Conservation (phyloP, 2,888 invertebrate species). For the Macaria notata region DNA sequence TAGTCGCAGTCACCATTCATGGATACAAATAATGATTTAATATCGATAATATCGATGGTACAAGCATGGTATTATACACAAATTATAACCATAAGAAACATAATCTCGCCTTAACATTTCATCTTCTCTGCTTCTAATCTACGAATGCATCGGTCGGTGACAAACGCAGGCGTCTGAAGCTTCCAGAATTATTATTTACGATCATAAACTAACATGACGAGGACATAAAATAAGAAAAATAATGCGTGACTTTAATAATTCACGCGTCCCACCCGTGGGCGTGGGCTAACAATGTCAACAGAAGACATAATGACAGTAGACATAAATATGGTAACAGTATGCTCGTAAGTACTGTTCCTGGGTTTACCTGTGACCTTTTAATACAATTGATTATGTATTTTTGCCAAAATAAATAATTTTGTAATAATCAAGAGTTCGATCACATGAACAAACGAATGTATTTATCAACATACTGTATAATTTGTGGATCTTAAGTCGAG, state of each 20-base stretch:
- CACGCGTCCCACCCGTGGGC: conserved; percentile 34
- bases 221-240: conserved; percentile 56
- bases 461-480: too few relatives aligned
- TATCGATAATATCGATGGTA: too few relatives aligned
- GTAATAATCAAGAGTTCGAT: too few relatives aligned
- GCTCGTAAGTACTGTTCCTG: not conserved
- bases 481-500: too few relatives aligned
- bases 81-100: too few relatives aligned
- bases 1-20: too few relatives aligned
- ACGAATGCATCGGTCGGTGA: conserved; percentile 1
- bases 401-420: too few relatives aligned
- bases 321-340: conserved; percentile 4
- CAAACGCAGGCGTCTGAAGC: conserved; percentile 15
- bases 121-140: not conserved
- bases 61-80: too few relatives aligned
- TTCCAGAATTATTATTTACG: conserved; percentile 51
- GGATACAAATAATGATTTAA: too few relatives aligned
- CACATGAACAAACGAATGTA: too few relatives aligned
- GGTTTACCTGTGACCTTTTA: not conserved
- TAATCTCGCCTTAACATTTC: too few relatives aligned
- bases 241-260: conserved; percentile 47
- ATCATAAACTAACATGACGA: conserved; percentile 47
- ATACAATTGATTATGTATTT: too few relatives aligned
- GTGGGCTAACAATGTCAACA: conserved; percentile 41
- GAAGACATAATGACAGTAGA: conserved; percentile 22